Evolutionary conservation across 2,888 invertebrate species (phyloP), one percentile per base, ranked within the genome.

Genomic region (Germaria angustata): DNA sequence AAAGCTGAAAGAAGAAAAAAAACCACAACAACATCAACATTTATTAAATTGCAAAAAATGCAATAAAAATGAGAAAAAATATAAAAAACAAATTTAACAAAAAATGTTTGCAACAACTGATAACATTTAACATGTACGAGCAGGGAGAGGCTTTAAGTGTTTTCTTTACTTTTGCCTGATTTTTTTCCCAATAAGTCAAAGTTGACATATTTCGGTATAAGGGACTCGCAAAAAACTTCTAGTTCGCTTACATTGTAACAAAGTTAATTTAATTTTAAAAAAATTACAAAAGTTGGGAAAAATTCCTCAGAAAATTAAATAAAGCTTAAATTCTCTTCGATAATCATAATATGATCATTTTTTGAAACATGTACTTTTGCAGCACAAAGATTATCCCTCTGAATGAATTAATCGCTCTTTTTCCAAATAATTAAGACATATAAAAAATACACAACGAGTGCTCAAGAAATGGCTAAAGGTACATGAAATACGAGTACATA

Each of bases 21-120:
- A 49, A 32, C 44, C 13, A 51, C 13, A 9, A 44, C 22, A 63
- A 39, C 9, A 65, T 20, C 15, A 72, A 57, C 20, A 13, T 51
- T 49, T 66, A 24, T 39, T 17, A 22, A n/a, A n/a, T n/a, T n/a
- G n/a, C n/a, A n/a, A n/a, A n/a, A n/a, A n/a, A n/a, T n/a, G n/a
- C n/a, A n/a, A n/a, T 34, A 57, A 24, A 63, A 65, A 53, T 44
- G 9, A 68, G 3, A 65, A 41, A 65, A 46, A 73, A 44, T 11
- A 5, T 13, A 28, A 32, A 13, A 57, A 46, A 46, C 46, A 20
- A 55, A 57, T 0, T 41, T 49, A 51, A 28, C 28, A 51, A 32
- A 41, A 41, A 59, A 1, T 3, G n/a, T 11, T 13, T 17, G 11
- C 13, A 20, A 20, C 36, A 46, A 49, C 55, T 46, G 55, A 66